Evolutionary conservation across 2,888 invertebrate genomes (phyloP).

Genomic region (Scrobipalpa costella): DNA sequence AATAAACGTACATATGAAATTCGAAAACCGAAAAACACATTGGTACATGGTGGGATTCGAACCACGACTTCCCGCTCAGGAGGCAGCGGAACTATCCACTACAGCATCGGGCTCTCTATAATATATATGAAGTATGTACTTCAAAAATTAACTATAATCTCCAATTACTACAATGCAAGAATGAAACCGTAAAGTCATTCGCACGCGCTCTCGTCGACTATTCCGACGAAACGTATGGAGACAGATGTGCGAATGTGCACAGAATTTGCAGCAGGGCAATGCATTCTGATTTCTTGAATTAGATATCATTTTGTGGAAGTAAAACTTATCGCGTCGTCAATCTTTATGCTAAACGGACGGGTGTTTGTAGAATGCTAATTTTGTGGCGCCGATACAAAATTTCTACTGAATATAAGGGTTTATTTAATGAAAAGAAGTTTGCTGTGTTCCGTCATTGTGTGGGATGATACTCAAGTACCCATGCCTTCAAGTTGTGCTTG

Average conservation of each 20-base stretch:
- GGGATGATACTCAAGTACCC: no score
- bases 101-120: no score
- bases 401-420: background rate
- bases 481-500: no score
- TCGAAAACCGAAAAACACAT: no score
- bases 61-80: no score
- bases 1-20: no score
- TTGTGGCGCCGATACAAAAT: background rate
- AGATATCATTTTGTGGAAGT: slow-evolving; percentile 22
- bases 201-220: background rate
- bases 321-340: slow-evolving; percentile 5
- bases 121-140: no score
- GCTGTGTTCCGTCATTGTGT: no score
- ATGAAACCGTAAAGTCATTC: slow-evolving; percentile 3
- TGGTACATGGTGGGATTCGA: no score
- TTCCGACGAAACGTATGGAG: background rate
- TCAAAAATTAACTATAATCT: no score
- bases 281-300: slow-evolving; percentile 20
- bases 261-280: slow-evolving; percentile 7
- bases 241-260: slow-evolving; percentile 15
- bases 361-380: slow-evolving; percentile 10
- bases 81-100: no score
- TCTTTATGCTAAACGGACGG: slow-evolving; percentile 19
- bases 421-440: no score
- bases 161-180: background rate